A percentile compares a stretch with the other conserved stretches of the same genome.
phyloP scores from a whole-genome alignment of 1,140 invertebrate genomes.

The Ceratina calcarata region DNA sequence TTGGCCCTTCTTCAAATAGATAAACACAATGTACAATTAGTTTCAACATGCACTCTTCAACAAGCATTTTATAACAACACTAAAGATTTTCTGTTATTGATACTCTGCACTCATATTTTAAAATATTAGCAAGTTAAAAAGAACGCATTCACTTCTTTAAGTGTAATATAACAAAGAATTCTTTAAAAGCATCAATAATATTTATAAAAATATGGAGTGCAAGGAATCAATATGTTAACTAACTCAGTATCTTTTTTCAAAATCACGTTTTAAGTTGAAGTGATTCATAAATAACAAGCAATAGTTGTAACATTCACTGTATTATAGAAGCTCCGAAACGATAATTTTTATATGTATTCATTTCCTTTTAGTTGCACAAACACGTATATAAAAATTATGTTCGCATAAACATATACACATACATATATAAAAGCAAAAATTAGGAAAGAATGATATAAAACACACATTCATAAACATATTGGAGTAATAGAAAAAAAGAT shows the following conservation, averaged over 20 bases:
- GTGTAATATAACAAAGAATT: not conserved
- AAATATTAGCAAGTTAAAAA: not conserved
- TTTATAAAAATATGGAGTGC: conserved; percentile 4
- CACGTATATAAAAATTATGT: conserved; percentile 27
- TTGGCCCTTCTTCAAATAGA: conserved; percentile 55
- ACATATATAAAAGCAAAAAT: conserved; percentile 25
- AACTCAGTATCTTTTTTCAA: conserved; percentile 8
- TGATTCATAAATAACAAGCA: conserved; percentile 21
- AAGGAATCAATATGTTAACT: conserved; percentile 24
- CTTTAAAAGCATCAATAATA: not conserved
- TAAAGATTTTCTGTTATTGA: conserved; percentile 5
- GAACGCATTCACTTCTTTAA: not conserved
- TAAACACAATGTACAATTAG: conserved; percentile 38
- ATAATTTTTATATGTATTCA: conserved; percentile 30
- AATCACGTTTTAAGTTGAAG: not conserved
- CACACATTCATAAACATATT: conserved; percentile 31
- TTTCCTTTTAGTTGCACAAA: not conserved
- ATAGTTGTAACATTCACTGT: conserved; percentile 34
- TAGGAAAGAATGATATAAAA: conserved; percentile 20
- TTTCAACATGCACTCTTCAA: conserved; percentile 41
- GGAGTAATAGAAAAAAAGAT: not conserved
- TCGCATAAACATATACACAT: conserved; percentile 21
- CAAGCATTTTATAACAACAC: conserved; percentile 28
- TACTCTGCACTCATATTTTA: conserved; percentile 18
- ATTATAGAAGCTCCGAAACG: conserved; percentile 25